These are phyloP conservation scores for Tipula helvola DNA, from an alignment of 2,888 invertebrate species.

Conservation along the genomic window DNA sequence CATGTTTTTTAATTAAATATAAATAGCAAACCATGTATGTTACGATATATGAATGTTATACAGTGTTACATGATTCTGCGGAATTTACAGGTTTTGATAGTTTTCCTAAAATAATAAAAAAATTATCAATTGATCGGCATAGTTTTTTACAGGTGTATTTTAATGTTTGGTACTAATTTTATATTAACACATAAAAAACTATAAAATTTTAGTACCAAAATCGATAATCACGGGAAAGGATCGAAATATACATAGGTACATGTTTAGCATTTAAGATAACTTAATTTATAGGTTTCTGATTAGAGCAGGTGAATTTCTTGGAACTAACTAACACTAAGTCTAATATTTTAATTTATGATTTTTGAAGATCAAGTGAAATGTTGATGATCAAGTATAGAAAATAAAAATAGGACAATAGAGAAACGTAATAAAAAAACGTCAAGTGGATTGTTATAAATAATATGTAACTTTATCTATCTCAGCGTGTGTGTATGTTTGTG, in stretches of 20 bases:
- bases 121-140: neutral
- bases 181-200: neutral
- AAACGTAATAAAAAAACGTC: neutral
- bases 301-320: neutral
- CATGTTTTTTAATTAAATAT: neutral
- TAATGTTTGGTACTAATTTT: neutral
- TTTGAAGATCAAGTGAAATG: neutral
- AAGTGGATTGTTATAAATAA: neutral
- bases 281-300: neutral
- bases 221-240: neutral
- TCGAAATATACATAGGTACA: neutral
- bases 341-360: neutral
- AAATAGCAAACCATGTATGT: neutral
- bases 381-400: neutral
- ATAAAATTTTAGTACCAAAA: neutral
- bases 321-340: neutral
- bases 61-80: neutral
- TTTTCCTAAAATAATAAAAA: neutral
- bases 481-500: neutral
- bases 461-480: neutral
- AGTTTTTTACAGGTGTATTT: neutral
- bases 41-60: neutral
- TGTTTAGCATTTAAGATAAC: neutral
- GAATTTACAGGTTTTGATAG: neutral
- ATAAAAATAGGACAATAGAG: neutral